Evolutionary conservation across 2,113 vertebrate species (phyloP).

Genomic region (Eurypyga helias): DNA sequence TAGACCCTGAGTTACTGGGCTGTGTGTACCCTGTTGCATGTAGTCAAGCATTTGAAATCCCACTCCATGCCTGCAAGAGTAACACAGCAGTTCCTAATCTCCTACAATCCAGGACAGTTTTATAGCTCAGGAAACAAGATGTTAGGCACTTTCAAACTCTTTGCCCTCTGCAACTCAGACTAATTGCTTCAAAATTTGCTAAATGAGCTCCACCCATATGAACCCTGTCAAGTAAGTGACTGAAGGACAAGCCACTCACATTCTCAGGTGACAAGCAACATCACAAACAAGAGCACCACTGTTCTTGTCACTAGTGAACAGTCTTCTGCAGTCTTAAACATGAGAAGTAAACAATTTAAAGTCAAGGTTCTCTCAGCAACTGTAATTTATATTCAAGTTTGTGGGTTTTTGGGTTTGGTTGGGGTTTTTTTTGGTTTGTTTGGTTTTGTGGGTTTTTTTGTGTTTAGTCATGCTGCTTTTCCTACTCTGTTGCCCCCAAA

Average conservation of each 20-base stretch:
- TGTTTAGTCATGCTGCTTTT: neutral
- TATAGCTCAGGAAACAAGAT: neutral
- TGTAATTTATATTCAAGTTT: neutral
- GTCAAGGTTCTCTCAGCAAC: neutral
- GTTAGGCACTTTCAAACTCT: neutral
- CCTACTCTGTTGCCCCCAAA: neutral
- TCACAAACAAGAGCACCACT: neutral
- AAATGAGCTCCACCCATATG: neutral
- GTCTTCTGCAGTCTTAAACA: neutral
- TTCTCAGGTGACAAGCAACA: neutral
- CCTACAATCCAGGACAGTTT: neutral
- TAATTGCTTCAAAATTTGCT: neutral
- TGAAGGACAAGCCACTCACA: neutral
- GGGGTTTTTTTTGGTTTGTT: too few relatives aligned
- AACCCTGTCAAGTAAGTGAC: neutral
- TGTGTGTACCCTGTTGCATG: accelerated
- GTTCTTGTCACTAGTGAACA: neutral
- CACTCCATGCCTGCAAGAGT: neutral
- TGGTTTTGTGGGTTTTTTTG: too few relatives aligned
- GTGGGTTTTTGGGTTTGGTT: too few relatives aligned
- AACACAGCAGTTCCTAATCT: neutral
- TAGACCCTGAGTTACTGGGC: neutral
- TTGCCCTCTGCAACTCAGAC: neutral
- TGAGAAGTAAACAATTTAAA: neutral
- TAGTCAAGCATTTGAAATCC: neutral